phyloP scores from a whole-genome alignment of 2,113 vertebrate genomes.

The Syngnathus typhle region DNA sequence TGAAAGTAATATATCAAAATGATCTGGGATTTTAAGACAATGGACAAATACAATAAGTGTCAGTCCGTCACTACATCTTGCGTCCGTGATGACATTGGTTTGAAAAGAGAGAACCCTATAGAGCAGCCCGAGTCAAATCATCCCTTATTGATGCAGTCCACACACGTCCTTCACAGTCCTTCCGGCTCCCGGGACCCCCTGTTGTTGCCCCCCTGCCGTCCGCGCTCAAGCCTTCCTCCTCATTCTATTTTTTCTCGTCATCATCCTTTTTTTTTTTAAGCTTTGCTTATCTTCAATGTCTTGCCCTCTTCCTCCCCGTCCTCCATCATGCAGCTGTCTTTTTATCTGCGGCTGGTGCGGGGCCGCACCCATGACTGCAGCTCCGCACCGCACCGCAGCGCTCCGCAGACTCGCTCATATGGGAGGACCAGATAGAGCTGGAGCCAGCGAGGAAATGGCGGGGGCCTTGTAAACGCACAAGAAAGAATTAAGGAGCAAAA shows the following conservation, averaged over 20 bases:
- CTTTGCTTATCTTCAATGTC: constrained; percentile 25
- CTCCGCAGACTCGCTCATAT: constrained; percentile 45
- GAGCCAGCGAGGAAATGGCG: constrained; percentile 30
- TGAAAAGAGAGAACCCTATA: constrained; percentile 39
- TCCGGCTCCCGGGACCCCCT: constrained; percentile 40
- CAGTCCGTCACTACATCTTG: constrained; percentile 32
- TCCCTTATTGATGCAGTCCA: constrained; percentile 36
- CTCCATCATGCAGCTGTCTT: constrained; percentile 42
- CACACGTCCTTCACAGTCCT: constrained; percentile 29
- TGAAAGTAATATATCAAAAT: too few relatives aligned
- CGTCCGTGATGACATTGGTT: constrained; percentile 36
- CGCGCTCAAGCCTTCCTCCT: neutral
- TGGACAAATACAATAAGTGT: neutral
- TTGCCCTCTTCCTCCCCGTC: constrained; percentile 10
- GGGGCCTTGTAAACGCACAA: constrained; percentile 43
- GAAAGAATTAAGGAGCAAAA: constrained; percentile 48
- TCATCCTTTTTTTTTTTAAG: constrained; percentile 11
- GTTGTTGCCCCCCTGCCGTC: constrained; percentile 7
- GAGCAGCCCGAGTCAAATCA: constrained; percentile 35
- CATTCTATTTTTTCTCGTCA: constrained; percentile 9
- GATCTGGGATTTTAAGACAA: constrained; percentile 12
- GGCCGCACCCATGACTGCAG: constrained; percentile 42
- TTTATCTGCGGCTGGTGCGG: constrained; percentile 44
- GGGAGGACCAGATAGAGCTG: constrained; percentile 36
- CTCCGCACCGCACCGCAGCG: constrained; percentile 53